Evolutionary conservation across 2,113 vertebrate species (phyloP).

Genomic region (Reinhardtius hippoglossoides): DNA sequence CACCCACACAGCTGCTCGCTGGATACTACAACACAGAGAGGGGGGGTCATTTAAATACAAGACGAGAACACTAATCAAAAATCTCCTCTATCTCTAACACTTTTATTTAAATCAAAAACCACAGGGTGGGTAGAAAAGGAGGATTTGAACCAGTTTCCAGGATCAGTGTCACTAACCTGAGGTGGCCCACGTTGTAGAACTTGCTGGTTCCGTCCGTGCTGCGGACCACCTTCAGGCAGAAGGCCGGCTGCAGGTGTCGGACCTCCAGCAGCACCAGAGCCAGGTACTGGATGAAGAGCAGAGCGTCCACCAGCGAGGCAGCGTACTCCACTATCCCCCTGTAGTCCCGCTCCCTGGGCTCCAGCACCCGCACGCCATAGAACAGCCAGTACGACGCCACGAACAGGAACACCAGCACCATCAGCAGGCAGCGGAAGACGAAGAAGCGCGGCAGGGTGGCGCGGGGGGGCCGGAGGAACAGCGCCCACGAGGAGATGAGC

Average conservation of each 20-base stretch:
- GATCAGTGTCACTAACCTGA: slow-evolving; percentile 82
- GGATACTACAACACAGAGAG: slow-evolving; percentile 85
- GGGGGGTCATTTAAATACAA: too few relatives aligned
- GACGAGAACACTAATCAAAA: too few relatives aligned
- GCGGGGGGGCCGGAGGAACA: slow-evolving; percentile 91
- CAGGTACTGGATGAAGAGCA: slow-evolving; percentile 94
- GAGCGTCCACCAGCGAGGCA: slow-evolving; percentile 89
- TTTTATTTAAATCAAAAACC: too few relatives aligned
- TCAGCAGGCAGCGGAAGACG: slow-evolving; percentile 89
- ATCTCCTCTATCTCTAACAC: too few relatives aligned
- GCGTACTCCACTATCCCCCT: slow-evolving; percentile 92
- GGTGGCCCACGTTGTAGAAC: slow-evolving; percentile 93
- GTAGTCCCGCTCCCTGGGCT: slow-evolving; percentile 87
- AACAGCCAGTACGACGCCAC: slow-evolving; percentile 94
- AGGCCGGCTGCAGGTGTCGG: slow-evolving; percentile 91
- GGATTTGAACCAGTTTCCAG: too few relatives aligned
- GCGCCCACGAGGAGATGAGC: slow-evolving; percentile 92
- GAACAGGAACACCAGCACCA: slow-evolving; percentile 92
- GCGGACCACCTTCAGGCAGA: slow-evolving; percentile 93
- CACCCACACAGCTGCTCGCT: slow-evolving; percentile 94
- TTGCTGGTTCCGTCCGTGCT: slow-evolving; percentile 90
- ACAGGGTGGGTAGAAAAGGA: too few relatives aligned
- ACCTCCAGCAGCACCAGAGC: slow-evolving; percentile 92
- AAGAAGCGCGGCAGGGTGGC: slow-evolving; percentile 90
- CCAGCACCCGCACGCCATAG: slow-evolving; percentile 90